phyloP scores from a whole-genome alignment of 2,113 vertebrate species.

The Chauna torquata region DNA sequence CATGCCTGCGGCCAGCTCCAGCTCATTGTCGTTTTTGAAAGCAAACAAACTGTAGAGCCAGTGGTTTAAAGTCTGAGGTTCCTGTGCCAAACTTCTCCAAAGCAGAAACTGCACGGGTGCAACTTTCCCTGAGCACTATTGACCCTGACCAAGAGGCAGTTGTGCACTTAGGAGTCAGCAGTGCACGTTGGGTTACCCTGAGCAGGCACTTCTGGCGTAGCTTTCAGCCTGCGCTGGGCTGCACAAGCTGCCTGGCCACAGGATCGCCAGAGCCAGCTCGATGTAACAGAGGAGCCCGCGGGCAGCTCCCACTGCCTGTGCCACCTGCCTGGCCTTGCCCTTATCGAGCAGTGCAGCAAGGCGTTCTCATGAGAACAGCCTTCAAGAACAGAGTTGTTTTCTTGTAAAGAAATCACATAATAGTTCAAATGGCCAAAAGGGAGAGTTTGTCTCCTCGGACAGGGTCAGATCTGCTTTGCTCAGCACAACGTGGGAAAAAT shows the following conservation, averaged over 20 bases:
- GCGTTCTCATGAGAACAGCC: background rate
- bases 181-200: background rate
- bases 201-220: background rate
- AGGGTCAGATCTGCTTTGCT: fast-evolving
- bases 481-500: fast-evolving
- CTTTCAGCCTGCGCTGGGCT: background rate
- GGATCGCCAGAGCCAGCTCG: background rate
- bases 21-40: background rate
- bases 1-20: background rate
- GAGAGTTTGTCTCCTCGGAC: background rate
- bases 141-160: fast-evolving
- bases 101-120: background rate
- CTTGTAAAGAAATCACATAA: background rate
- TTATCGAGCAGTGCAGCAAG: background rate
- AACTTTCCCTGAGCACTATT: background rate
- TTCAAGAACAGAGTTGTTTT: background rate
- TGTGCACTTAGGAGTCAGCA: background rate
- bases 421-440: background rate
- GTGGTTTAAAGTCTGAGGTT: background rate
- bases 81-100: background rate
- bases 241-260: fast-evolving
- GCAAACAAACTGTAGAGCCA: background rate
- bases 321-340: background rate
- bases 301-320: background rate
- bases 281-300: fast-evolving